Percentiles rank a stretch among this genome's conserved stretches.
These are phyloP conservation scores for Drosophila prostipennis DNA, from an alignment of 2,888 invertebrate species.

Conservation along the genomic window DNA sequence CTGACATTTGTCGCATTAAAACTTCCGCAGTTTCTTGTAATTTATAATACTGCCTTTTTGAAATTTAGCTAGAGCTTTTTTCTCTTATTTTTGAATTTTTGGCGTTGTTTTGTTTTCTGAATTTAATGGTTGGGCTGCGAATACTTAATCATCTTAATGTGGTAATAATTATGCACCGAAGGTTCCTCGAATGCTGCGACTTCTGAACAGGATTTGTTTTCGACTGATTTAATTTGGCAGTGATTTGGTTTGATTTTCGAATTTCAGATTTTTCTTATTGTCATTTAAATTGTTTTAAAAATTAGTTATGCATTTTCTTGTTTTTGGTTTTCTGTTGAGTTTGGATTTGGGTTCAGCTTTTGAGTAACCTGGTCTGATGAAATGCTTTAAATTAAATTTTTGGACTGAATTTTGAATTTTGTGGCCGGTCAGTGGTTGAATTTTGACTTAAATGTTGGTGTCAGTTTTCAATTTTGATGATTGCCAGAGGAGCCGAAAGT, in stretches of 20 bases:
- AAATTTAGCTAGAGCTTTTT: slow-evolving; percentile 45
- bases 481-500: slow-evolving; percentile 69
- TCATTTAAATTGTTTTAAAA: slow-evolving; percentile 4
- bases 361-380: slow-evolving; percentile 19
- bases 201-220: slow-evolving; percentile 32
- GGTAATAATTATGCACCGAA: slow-evolving; percentile 71
- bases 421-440: slow-evolving; percentile 27
- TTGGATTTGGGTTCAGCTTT: slow-evolving; percentile 4
- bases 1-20: slow-evolving; percentile 78
- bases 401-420: slow-evolving; percentile 19
- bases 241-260: slow-evolving; percentile 10
- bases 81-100: slow-evolving; percentile 35
- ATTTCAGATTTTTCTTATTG: slow-evolving; percentile 5
- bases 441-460: slow-evolving; percentile 26
- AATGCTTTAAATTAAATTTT: slow-evolving; percentile 16
- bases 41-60: slow-evolving; percentile 72
- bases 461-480: slow-evolving; percentile 57
- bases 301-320: slow-evolving; percentile 7
- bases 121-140: slow-evolving; percentile 39
- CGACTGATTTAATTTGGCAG: slow-evolving; percentile 5
- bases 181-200: slow-evolving; percentile 51
- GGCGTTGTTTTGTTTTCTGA: slow-evolving; percentile 20
- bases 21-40: slow-evolving; percentile 77
- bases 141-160: slow-evolving; percentile 77
- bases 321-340: slow-evolving; percentile 1